Evolutionary conservation across 2,113 vertebrate genomes (phyloP), one percentile per base, ranked within the genome.

Genomic region (Tautogolabrus adspersus): DNA sequence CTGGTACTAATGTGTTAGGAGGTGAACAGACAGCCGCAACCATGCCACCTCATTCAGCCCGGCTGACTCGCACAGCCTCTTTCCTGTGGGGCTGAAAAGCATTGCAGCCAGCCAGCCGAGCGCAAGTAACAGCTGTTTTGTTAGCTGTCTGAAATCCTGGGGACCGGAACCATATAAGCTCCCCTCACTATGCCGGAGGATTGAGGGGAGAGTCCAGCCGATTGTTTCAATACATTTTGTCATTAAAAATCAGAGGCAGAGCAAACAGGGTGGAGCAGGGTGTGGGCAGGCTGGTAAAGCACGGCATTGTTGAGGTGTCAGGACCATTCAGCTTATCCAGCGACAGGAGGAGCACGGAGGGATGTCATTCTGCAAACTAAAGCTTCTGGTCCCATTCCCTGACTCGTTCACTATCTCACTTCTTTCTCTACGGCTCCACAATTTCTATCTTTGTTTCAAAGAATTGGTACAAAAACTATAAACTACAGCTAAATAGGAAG

Each of bases 211-310:
- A 96, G 95, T 95, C 95, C 94, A 93, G 94, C 94, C 92, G 91
- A 96, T 96, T 96, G 96, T 97, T 96, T 97, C 95, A 89, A 95
- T 96, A 96, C 95, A 95, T 97, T 95, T 96, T 94, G 93, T 95
- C 95, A 94, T 96, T 96, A 95, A 96, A 96, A 96, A 96, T 95
- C 94, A 92, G 91, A 93, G 92, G 94, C 95, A 95, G 94, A 95
- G 90, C 81, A 96, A 97, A 96, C 95, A 95, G 94, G 93, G 94
- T 87, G 93, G 90, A 89, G 91, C 91, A 92, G 94, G 91, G 92
- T 91, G 94, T 90, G 88, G 90, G 91, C 91, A 79, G 93, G 91
- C 87, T 90, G 87, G 87, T 89, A 95, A 94, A 95, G 95, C 94
- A 71, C 89, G 54, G 91, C 90, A 96, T 97, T 97, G 96, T 96